Conservation (phyloP, 1,140 invertebrate genomes). For the Drosophila jambulina region DNA sequence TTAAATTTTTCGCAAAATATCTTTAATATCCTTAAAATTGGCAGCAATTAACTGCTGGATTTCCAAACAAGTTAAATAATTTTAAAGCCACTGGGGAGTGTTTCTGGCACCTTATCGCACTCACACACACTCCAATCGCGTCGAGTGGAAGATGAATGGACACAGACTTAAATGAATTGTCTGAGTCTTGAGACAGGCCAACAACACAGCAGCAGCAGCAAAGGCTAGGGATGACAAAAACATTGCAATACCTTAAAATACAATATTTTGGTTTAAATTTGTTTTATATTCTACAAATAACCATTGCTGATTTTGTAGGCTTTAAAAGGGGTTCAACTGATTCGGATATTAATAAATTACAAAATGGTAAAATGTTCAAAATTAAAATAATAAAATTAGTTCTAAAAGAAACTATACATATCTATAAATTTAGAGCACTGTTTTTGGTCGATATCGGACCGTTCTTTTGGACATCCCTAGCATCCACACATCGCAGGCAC, state of each 20-base stretch:
- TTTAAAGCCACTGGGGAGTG: conserved; percentile 39
- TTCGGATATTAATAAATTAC: no score
- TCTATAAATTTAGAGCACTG: no score
- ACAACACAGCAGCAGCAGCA: conserved; percentile 7
- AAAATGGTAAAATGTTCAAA: neutral
- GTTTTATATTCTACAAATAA: no score
- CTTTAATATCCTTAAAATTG: neutral
- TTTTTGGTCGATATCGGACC: neutral
- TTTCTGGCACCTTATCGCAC: conserved; percentile 41
- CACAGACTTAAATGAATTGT: conserved; percentile 69
- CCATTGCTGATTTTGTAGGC: no score
- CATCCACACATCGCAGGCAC: conserved; percentile 2
- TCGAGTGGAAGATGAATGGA: conserved; percentile 39
- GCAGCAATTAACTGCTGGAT: neutral
- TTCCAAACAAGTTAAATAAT: conserved; percentile 9
- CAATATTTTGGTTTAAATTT: neutral
- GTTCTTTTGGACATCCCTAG: conserved; percentile 1
- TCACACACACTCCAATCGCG: conserved; percentile 13
- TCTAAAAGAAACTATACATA: no score
- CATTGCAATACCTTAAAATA: neutral
- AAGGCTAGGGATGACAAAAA: conserved; percentile 3
- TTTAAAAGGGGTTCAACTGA: no score
- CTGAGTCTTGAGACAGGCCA: conserved; percentile 49
- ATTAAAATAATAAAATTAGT: no score
- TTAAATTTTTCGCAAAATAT: neutral